Evolutionary conservation across 2,888 invertebrate species (phyloP), one percentile per base, ranked within the genome.

Genomic region (Caenorhabditis macrosperma): DNA sequence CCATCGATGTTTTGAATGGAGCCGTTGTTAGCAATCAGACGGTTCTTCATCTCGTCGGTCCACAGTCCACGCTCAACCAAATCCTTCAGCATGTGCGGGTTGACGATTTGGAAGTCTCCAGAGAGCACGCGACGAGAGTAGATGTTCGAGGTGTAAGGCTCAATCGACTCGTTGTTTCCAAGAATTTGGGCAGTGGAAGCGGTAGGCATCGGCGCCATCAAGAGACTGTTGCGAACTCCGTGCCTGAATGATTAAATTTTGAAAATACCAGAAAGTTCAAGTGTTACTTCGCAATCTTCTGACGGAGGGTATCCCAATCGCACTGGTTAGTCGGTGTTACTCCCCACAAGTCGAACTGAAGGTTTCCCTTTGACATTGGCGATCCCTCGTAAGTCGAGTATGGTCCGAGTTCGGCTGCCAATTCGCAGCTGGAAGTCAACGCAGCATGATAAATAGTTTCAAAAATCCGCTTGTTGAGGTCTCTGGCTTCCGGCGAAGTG

Each of bases 111-210:
- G 74, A 89, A 89, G 68, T 85, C 86, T 24, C 98, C 98, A 2
- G 96, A 96, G 5, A 97, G 92, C 0, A 99, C 98, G 60, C 97
- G 93, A 38, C 98, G 93, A 22, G 95, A 94, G 91, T 98, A 99
- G 87, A 99, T 95, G 91, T 99, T 99, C 38, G 95, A 96, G 0
- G 97, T 98, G 91, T 97, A 99, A 0, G 99, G 96, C 91, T 99
- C 99, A 90, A 97, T 95, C 0, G 97, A 95, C 91, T 99, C 98
- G 91, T 98, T 99, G 91, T 99, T 99, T 20, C 99, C 99, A 52
- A 99, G 93, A 90, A 99, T 99, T 92, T 99, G 98, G 2, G 99
- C 98, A 0, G 98, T 99, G 0, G 97, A 97, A 9, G 98, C 97
- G 5, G 98, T 99, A 0, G 98, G 98, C 98, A 99, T 99, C 0